Evolutionary conservation across 2,888 invertebrate genomes (phyloP), one percentile per base, ranked within the genome.

Genomic region (Cheilosia vulpina): DNA sequence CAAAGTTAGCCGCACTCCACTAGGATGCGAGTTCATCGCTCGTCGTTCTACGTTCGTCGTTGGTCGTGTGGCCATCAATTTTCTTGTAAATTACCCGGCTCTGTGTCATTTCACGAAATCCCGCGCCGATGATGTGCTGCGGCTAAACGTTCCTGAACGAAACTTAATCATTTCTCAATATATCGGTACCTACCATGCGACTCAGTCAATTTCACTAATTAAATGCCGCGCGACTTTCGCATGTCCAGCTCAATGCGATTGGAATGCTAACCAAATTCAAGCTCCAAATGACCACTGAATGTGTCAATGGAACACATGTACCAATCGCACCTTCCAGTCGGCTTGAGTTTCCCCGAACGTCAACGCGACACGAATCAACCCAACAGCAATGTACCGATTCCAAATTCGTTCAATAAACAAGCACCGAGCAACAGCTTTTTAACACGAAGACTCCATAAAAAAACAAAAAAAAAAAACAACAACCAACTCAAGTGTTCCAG

Each of bases 341-440:
- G 34, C 41, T 72, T 73, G 62, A 78, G 45, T 83, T 68, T 77
- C 66, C 43, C 80, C 76, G 53, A 81, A 80, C 80, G 85, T 85
- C 85, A 85, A 80, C 57, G 66, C 63, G 81, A 81, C 76, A 81
- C 81, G 84, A 84, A 79, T 79, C 84, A 84, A 81, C 62, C 68
- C 71, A 85, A 81, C 81, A 81, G 68, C 80, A 75, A 55, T 72
- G 81, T 68, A 57, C 45, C 72, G 72, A 85, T 76, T 85, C 85
- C 85, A 85, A 85, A 85, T 85, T 85, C 85, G 81, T 85, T 55
- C 76, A 80, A 85, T 71, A 79, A 80, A 85, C 80, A 80, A 80
- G 84, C 71, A 85, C 68, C 76, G 43, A 85, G 65, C 76, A 77
- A 76, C 80, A 79, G 84, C 75, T 76, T 76, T 69, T 75, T 71